Evolutionary conservation across 2,888 invertebrate genomes (phyloP).

Genomic region (Melieria crassipennis): DNA sequence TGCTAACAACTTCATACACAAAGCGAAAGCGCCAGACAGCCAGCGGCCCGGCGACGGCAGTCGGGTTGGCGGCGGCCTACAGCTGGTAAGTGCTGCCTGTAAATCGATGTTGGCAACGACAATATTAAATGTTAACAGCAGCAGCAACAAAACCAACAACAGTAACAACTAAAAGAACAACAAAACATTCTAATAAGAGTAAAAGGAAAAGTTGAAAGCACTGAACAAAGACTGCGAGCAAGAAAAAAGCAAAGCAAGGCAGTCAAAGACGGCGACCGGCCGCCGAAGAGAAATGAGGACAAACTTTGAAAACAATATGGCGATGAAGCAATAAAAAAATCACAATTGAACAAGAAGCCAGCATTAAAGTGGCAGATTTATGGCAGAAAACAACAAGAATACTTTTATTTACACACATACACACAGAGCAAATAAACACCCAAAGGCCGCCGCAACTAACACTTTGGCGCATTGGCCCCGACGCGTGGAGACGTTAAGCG

Average conservation of each 20-base stretch:
- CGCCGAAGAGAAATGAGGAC: slow-evolving; percentile 14
- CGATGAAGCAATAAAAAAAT: slow-evolving; percentile 33
- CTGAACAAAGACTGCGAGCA: not conserved
- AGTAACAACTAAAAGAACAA: slow-evolving; percentile 7
- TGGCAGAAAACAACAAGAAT: slow-evolving; percentile 7
- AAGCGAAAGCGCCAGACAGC: slow-evolving; percentile 10
- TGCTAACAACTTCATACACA: slow-evolving; percentile 1
- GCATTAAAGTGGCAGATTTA: slow-evolving; percentile 35
- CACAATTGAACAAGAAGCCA: slow-evolving; percentile 28
- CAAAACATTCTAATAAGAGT: not conserved
- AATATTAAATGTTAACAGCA: slow-evolving; percentile 7
- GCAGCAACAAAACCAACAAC: not conserved
- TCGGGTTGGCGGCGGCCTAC: no score
- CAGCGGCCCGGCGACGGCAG: not conserved
- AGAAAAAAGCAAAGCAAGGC: slow-evolving; percentile 18
- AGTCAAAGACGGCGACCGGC: not conserved
- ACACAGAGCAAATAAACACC: slow-evolving; percentile 32
- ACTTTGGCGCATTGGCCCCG: not conserved
- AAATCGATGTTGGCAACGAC: not conserved
- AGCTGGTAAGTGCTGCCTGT: no score
- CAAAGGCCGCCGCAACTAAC: slow-evolving; percentile 1
- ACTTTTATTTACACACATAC: slow-evolving; percentile 10
- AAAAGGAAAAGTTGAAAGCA: not conserved
- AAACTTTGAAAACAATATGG: slow-evolving; percentile 37
- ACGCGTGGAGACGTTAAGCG: slow-evolving; percentile 41